Base-by-base conservation (phyloP, 2,888 invertebrate species). In the Tiliacea aurago region DNA sequence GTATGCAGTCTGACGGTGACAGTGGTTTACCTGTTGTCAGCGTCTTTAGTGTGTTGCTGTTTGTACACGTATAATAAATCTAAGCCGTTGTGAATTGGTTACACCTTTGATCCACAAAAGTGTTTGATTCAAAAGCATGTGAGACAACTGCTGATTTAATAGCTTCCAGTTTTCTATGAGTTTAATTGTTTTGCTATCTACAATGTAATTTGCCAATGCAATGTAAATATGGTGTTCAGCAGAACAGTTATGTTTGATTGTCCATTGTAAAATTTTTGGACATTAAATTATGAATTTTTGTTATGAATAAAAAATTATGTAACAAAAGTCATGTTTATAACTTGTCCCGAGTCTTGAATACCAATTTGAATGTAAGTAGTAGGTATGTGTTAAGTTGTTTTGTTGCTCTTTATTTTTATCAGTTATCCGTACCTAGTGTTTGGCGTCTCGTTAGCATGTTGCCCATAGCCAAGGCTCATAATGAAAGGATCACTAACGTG, bases 341-440 rank as follows among this genome's bases (percentile, higher is more conserved):
- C 81, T 84, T 80, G 79, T 82, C 87, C 85, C 84, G 86, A 84
- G 79, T 82, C 87, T 86, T 84, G 86, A 84, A 84, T 74, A 78
- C 74, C 15, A 49, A 78, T 55, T 71, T 72, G 58, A 15, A 64
- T 64, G 64, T 62, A 23, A 13, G 13, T n/a, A 37, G 37, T 63
- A 63, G 64, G 55, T 51, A 70, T 41, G 88, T 89, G 92, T 81
- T 92, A 92, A 93, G 83, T 83, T 61, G 72, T 78, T 79, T 87
- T 92, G 90, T 91, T 91, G 88, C 87, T 86, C 83, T 88, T 91
- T 93, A 90, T 90, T 90, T 86, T 93, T 93, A 92, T 90, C 89
- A 90, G 84, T 83, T 85, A 89, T 91, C 87, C 89, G 83, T 79
- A n/a, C n/a, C n/a, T n/a, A 88, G 80, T 88, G 84, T 91, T 92